phyloP scores from a whole-genome alignment of 2,113 vertebrate genomes.

The Anolis sagrei region DNA sequence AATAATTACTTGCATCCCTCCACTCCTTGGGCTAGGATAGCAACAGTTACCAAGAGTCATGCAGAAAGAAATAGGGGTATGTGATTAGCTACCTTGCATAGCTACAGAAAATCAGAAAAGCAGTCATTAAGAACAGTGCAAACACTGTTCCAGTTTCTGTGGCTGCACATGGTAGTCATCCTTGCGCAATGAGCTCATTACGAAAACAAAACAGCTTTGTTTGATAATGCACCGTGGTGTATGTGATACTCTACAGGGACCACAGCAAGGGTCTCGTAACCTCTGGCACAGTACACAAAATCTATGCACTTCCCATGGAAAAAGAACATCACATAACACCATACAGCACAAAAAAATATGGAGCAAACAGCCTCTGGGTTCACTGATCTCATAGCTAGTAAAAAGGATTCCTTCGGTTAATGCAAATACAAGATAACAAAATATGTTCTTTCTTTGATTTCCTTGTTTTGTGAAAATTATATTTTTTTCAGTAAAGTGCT shows the following conservation, averaged over 20 bases:
- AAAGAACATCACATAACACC: conserved; percentile 20
- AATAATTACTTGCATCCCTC: conserved; percentile 28
- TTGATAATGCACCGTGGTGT: conserved; percentile 33
- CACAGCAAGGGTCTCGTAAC: conserved; percentile 31
- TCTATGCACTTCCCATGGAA: conserved; percentile 26
- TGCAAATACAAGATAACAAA: conserved; percentile 49
- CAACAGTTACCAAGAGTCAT: conserved; percentile 35
- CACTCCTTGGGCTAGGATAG: conserved; percentile 23
- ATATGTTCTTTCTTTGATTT: conserved; percentile 11
- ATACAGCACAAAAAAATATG: conserved; percentile 3
- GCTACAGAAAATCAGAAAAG: conserved; percentile 32
- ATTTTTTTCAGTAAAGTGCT: conserved; percentile 46
- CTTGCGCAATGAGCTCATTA: conserved; percentile 56
- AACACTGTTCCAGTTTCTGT: conserved; percentile 4
- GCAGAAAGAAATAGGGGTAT: conserved; percentile 35
- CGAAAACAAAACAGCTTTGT: conserved; percentile 56
- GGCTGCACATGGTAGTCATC: conserved; percentile 45
- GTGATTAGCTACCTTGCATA: not conserved
- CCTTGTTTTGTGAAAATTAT: conserved; percentile 45
- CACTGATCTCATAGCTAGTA: conserved; percentile 39
- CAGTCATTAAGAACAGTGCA: conserved; percentile 5
- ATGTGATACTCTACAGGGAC: conserved; percentile 33
- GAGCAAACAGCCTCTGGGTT: conserved; percentile 32
- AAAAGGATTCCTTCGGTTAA: conserved; percentile 44
- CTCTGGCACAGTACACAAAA: conserved; percentile 25